Percentiles rank a stretch among this genome's conserved stretches.
Conservation (phyloP, 2,113 vertebrate species). For the Mionectes macconnelli region DNA sequence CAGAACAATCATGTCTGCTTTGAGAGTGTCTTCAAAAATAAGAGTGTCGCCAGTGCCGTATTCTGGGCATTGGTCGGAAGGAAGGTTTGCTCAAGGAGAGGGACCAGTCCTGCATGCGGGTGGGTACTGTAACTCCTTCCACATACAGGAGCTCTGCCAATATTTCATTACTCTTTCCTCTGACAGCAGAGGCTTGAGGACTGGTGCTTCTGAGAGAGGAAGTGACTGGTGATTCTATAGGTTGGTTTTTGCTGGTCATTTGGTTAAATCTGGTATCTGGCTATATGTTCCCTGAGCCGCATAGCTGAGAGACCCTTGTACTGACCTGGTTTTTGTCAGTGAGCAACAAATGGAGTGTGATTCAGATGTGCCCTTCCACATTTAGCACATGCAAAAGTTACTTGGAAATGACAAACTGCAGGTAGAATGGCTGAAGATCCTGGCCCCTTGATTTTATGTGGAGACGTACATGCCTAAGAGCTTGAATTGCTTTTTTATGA, state of each 20-base stretch:
- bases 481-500: not conserved
- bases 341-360: not conserved
- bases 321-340: not conserved
- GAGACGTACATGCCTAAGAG: not conserved
- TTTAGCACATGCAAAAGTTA: not conserved
- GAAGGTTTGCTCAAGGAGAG: not conserved
- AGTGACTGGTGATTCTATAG: not conserved
- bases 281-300: not conserved
- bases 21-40: not conserved
- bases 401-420: not conserved
- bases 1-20: not conserved
- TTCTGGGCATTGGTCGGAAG: not conserved
- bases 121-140: not conserved
- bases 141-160: not conserved
- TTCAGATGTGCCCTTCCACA: not conserved
- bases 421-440: not conserved
- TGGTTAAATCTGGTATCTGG: not conserved
- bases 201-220: not conserved
- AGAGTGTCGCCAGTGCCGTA: fast-evolving
- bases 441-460: not conserved
- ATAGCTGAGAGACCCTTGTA: not conserved
- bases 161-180: not conserved
- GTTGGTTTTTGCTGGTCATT: not conserved
- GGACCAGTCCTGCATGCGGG: not conserved
- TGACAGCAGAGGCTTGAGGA: not conserved